These are phyloP conservation scores for Nipponia nippon DNA, from an alignment of 2,113 vertebrate genomes.

Conservation along the genomic window DNA sequence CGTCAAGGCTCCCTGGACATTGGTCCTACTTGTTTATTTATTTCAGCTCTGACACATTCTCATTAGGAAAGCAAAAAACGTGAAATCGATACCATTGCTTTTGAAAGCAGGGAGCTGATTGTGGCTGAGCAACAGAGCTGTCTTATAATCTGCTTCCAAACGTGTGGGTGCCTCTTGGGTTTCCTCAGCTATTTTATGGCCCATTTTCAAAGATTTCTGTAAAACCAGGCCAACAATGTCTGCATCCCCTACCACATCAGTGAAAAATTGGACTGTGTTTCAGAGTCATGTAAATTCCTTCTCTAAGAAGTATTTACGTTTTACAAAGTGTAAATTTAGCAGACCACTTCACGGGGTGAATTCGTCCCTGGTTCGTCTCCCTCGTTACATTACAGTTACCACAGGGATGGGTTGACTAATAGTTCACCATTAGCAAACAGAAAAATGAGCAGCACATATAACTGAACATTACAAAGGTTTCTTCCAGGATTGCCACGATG, in stretches of 20 bases:
- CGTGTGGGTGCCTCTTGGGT: conserved; percentile 72
- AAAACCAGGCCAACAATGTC: conserved; percentile 58
- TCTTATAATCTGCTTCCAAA: conserved; percentile 81
- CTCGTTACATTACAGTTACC: not conserved
- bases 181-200: conserved; percentile 76
- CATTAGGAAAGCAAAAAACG: conserved; percentile 68
- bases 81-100: conserved; percentile 65
- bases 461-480: conserved; percentile 18
- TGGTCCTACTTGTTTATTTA: conserved; percentile 53
- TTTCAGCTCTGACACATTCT: conserved; percentile 60
- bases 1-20: conserved; percentile 23
- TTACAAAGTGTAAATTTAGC: conserved; percentile 67
- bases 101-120: conserved; percentile 56
- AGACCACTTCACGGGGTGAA: not conserved
- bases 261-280: conserved; percentile 27
- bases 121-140: conserved; percentile 61
- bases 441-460: not conserved
- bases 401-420: not conserved
- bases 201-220: conserved; percentile 69
- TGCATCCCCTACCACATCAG: conserved; percentile 75
- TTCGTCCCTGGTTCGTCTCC: not conserved
- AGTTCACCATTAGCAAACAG: not conserved
- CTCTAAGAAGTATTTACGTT: conserved; percentile 61
- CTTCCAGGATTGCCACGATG: not conserved
- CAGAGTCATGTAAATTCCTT: conserved; percentile 47